Evolutionary conservation across 1,140 invertebrate genomes (phyloP).

Genomic region (Lordiphosa collinella): DNA sequence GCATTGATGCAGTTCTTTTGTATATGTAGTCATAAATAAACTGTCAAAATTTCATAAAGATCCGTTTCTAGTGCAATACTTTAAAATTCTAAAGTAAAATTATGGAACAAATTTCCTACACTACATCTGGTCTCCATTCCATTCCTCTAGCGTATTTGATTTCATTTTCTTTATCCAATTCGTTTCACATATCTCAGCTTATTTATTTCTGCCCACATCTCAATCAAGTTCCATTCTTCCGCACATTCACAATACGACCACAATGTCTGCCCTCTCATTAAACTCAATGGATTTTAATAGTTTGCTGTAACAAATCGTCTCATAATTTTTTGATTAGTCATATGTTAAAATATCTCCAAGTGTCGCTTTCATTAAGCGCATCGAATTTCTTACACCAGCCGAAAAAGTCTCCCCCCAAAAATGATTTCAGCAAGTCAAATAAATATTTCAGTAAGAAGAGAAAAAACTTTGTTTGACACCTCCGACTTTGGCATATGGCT

Average conservation of each 20-base stretch:
- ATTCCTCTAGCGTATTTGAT: neutral
- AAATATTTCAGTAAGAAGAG: conserved; percentile 38
- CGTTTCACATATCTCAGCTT: conserved; percentile 5
- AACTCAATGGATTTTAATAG: conserved; percentile 28
- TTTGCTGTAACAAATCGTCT: conserved; percentile 62
- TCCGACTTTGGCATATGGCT: conserved; percentile 55
- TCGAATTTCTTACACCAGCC: conserved; percentile 48
- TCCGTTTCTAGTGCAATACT: too few species aligned
- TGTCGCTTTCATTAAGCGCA: conserved; percentile 71
- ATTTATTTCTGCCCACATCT: conserved; percentile 53
- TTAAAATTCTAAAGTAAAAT: neutral
- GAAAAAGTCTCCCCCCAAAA: neutral
- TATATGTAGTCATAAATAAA: too few species aligned
- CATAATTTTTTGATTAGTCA: conserved; percentile 70
- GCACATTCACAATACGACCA: conserved; percentile 6
- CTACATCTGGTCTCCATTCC: neutral
- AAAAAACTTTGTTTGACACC: conserved; percentile 48
- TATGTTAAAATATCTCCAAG: conserved; percentile 27
- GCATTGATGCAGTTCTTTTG: too few species aligned
- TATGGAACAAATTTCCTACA: neutral
- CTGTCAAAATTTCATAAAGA: too few species aligned
- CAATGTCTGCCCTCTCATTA: conserved; percentile 13
- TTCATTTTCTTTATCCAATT: neutral
- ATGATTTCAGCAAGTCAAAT: conserved; percentile 14
- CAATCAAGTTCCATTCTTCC: conserved; percentile 36